Evolutionary conservation across 2,888 invertebrate species (phyloP).

Genomic region (Orgyia antiqua): DNA sequence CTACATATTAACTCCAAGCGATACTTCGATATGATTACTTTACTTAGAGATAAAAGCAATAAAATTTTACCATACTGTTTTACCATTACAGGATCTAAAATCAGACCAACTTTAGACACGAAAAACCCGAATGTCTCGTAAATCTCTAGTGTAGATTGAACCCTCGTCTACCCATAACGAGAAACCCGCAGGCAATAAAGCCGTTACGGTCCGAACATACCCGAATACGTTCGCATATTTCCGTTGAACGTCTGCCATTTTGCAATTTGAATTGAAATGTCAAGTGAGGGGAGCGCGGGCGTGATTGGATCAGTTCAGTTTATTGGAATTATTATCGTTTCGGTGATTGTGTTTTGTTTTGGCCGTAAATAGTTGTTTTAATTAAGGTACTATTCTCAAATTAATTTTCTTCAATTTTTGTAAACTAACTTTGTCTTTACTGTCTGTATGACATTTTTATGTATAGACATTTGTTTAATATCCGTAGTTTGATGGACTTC

Average conservation of each 20-base stretch:
- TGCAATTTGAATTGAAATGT: slow-evolving; percentile 38
- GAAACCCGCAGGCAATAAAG: slow-evolving; percentile 32
- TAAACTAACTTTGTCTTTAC: too few species aligned
- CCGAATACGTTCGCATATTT: slow-evolving; percentile 24
- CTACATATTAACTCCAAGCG: too few species aligned
- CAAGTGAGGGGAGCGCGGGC: slow-evolving; percentile 23
- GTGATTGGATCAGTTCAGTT: slow-evolving; percentile 33
- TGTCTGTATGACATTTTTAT: too few species aligned
- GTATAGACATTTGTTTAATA: too few species aligned
- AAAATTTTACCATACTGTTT: slow-evolving; percentile 1
- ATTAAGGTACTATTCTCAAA: too few species aligned
- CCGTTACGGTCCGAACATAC: slow-evolving; percentile 26
- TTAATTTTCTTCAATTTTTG: too few species aligned
- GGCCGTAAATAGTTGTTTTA: too few species aligned
- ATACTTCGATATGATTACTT: too few species aligned
- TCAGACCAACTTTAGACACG: slow-evolving; percentile 6
- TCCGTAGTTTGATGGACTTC: too few species aligned
- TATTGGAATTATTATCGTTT: slow-evolving; percentile 25
- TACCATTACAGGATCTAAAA: slow-evolving; percentile 11
- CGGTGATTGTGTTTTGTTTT: slow-evolving; percentile 5
- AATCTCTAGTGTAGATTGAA: slow-evolving; percentile 22
- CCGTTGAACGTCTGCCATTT: slow-evolving; percentile 23
- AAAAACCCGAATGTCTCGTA: slow-evolving; percentile 22
- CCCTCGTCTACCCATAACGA: slow-evolving; percentile 24
- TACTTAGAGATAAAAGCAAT: too few species aligned